Base-by-base conservation (phyloP, 2,113 vertebrate species). In the Scolopax mira region DNA sequence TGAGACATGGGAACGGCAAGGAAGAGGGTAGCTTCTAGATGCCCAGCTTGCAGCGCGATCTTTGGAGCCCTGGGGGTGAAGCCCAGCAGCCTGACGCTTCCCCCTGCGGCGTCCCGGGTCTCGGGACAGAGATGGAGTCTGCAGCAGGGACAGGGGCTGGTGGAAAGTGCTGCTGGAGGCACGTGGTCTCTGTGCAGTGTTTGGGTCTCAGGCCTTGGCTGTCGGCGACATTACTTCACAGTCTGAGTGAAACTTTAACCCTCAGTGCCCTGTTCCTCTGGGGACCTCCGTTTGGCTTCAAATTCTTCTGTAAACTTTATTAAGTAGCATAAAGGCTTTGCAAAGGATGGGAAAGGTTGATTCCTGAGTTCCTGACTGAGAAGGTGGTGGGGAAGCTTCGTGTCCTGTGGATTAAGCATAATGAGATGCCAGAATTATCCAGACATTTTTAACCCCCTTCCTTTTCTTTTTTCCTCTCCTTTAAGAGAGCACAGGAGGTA, bases 161-260 rank as follows among this genome's bases (percentile, higher is more conserved):
- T 85, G 91, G 66, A 3, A 79, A 52, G 79, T 5, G 79, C 37
- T 30, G 39, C 5, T 77, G 82, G 79, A 73, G 82, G 70, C 65
- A 5, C 33, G 4, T n/a, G 73, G 46, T 5, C 70, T 44, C 18
- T 24, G 61, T 24, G 87, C 90, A 31, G 57, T 1, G 2, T 6
- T 78, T 8, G 82, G 54, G 24, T 60, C 52, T 10, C 3, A 8
- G 4, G 62, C 13, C 3, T 8, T 69, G 75, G 81, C 89, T 13
- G 39, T 2, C 25, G 4, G 9, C 62, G 51, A 41, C 70, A n/a
- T 94, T 49, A 90, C 93, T 93, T 90, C 92, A 94, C 35, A n/a
- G 93, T 44, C 92, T 92, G 82, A 3, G 25, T 57, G 93, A 96
- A 96, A 93, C 93, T 5, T 60, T 58, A 96, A 79, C 96, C 81